Evolutionary conservation across 1,140 invertebrate species (phyloP), one percentile per base, ranked within the genome.

Genomic region (Musca domestica): DNA sequence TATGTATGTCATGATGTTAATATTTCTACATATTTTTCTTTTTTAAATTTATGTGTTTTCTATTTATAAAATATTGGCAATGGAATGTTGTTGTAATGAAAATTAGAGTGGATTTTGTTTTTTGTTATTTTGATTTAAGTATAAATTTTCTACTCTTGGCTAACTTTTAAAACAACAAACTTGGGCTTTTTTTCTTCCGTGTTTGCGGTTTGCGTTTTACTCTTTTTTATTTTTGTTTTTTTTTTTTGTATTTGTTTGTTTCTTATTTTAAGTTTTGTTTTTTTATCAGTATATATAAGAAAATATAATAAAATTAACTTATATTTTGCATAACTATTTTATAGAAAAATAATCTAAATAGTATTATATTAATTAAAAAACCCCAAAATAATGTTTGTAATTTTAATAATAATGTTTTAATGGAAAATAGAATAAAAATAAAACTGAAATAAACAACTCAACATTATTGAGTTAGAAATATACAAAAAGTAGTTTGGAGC

Each of bases 271-370:
- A n/a, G n/a, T 51, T n/a, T n/a, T 19, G 0, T 30, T 58, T 25
- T 41, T 61, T 34, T 17, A 41, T 61, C 34, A 61, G 27, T 61
- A 41, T 61, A 19, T 34, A 61, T n/a, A n/a, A n/a, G 34, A 61
- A 61, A 61, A 61, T 61, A 61, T 61, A 61, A 51, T 51, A 41
- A 12, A 41, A 41, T 41, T 41, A 41, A 41, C 34, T 41, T 41
- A 41, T 41, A 41, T 41, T 41, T 41, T 61, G n/a, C 27, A 41
- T 61, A 61, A 61, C 56, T 61, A 41, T 61, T 10, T 61, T 20
- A 41, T 61, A 61, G 19, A 61, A 41, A 61, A 61, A 51, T 51
- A n/a, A n/a, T n/a, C 6, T 51, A 51, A 19, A 51, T 51, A 51
- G 6, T 51, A 3, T 51, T 51, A 34, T 61, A 41, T 17, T n/a